A percentile compares a stretch with the other conserved stretches of the same genome.
Evolutionary conservation across 2,113 vertebrate species (phyloP).

Genomic region (Tragelaphus imberbis): DNA sequence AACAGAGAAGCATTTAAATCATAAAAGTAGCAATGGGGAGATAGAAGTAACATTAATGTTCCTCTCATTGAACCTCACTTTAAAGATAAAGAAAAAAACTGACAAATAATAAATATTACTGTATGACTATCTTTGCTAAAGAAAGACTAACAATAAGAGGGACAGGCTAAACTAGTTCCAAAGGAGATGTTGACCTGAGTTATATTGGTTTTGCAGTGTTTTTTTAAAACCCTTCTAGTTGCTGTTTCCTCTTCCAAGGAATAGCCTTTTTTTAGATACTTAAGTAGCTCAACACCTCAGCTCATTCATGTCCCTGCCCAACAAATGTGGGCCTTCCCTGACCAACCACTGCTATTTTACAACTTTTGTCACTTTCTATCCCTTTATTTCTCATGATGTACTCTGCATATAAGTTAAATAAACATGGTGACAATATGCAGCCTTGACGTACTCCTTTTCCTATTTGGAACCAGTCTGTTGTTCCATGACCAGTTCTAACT

Average conservation of each 20-base stretch:
- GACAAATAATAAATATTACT: background rate
- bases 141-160: background rate
- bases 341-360: background rate
- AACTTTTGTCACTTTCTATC: background rate
- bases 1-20: background rate
- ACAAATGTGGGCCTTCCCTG: background rate
- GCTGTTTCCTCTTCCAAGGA: background rate
- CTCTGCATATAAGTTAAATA: no score
- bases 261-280: background rate
- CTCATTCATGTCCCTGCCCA: background rate
- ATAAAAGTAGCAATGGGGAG: background rate
- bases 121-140: background rate
- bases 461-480: no score
- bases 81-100: background rate
- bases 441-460: no score
- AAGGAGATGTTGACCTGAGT: background rate
- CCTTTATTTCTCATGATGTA: no score
- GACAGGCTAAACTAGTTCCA: background rate
- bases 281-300: background rate
- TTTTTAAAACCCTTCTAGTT: background rate
- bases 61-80: background rate
- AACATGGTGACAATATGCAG: no score
- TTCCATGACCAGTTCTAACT: no score
- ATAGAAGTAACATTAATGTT: background rate
- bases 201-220: background rate